Percentiles rank a stretch among this genome's conserved stretches.
These are phyloP conservation scores for Gallinago solitaria DNA, from an alignment of 2,797 vertebrate genomes.

Conservation along the genomic window DNA sequence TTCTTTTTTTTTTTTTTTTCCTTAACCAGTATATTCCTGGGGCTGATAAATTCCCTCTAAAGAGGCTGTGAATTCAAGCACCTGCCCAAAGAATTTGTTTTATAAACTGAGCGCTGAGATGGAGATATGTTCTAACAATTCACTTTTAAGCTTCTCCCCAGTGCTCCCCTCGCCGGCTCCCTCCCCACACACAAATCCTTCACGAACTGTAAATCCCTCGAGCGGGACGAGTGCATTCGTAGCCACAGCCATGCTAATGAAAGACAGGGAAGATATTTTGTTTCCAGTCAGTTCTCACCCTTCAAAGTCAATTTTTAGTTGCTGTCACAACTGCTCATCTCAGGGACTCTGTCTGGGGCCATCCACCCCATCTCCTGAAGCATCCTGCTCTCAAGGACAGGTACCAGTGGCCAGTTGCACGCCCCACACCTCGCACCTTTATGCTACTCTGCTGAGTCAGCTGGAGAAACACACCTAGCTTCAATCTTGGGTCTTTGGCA, in stretches of 20 bases:
- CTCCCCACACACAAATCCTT: slow-evolving; percentile 9
- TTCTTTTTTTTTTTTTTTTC: slow-evolving; percentile 17
- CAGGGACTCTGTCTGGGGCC: fast-evolving
- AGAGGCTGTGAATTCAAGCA: slow-evolving; percentile 79
- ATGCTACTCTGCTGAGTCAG: fast-evolving
- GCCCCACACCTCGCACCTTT: not conserved
- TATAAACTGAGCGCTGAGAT: slow-evolving; percentile 60
- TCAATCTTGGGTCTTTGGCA: not conserved
- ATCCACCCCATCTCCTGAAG: not conserved
- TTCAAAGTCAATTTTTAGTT: not conserved
- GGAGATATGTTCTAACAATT: slow-evolving; percentile 67
- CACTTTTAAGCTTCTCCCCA: slow-evolving; percentile 42
- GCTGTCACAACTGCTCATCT: fast-evolving
- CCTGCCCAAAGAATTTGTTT: slow-evolving; percentile 76
- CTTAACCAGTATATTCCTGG: slow-evolving; percentile 76
- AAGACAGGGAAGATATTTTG: not conserved
- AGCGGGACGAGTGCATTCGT: not conserved
- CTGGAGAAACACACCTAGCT: not conserved
- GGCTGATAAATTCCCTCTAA: slow-evolving; percentile 74
- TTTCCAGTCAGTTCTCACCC: not conserved
- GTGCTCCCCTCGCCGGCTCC: not conserved
- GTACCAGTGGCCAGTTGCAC: fast-evolving
- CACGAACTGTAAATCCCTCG: not conserved
- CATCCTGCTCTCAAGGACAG: not conserved
- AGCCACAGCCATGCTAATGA: not conserved